phyloP scores from a whole-genome alignment of 2,888 invertebrate species.

The Nemotelus nigrinus region DNA sequence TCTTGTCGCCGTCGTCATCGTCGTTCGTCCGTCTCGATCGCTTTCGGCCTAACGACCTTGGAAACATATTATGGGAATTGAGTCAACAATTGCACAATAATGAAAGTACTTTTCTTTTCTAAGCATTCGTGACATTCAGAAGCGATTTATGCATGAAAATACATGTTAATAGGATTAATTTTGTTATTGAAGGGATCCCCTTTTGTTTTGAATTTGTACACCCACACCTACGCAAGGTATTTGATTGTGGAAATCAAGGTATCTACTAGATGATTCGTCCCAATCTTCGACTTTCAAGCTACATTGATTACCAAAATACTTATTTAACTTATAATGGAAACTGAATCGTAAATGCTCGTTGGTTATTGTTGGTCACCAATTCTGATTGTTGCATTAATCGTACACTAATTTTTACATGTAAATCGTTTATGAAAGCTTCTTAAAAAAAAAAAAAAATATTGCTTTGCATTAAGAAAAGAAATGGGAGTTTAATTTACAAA shows the following conservation, averaged over 20 bases:
- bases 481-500: neutral
- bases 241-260: neutral
- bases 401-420: neutral
- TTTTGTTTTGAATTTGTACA: slow-evolving; percentile 1
- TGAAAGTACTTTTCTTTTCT: neutral
- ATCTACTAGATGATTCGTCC: too few relatives aligned
- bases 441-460: neutral
- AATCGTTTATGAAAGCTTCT: neutral
- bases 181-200: neutral
- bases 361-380: too few relatives aligned
- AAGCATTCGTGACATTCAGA: too few relatives aligned
- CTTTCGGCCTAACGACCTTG: too few relatives aligned
- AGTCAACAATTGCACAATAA: neutral
- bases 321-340: neutral
- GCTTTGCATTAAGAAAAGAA: neutral
- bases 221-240: neutral
- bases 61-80: too few relatives aligned
- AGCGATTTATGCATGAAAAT: too few relatives aligned
- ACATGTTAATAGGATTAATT: too few relatives aligned
- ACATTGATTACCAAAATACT: neutral
- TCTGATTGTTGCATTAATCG: neutral
- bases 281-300: too few relatives aligned
- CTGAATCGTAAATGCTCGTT: neutral
- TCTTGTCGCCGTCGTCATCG: too few relatives aligned
- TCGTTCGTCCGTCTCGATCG: too few relatives aligned